These are phyloP conservation scores for Varanus komodoensis DNA, from an alignment of 2,113 vertebrate species.

Conservation along the genomic window DNA sequence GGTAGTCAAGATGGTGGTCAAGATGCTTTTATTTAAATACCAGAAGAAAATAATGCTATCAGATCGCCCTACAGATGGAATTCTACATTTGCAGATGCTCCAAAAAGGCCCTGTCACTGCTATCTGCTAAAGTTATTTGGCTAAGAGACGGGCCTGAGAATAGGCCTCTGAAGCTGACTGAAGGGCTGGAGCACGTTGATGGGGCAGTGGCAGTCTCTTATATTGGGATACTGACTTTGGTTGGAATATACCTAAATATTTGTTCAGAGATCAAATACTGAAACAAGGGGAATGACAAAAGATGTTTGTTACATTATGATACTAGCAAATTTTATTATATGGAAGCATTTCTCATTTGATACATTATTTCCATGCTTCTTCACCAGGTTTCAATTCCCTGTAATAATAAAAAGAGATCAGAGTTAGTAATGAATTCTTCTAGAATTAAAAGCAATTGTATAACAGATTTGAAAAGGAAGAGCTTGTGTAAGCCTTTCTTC, in stretches of 20 bases:
- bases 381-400: constrained; percentile 91
- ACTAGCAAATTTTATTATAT: constrained; percentile 32
- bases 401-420: constrained; percentile 9
- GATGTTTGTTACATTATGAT: constrained; percentile 43
- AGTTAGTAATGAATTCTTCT: constrained; percentile 22
- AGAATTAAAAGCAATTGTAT: neutral
- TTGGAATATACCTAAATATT: neutral
- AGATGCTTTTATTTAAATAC: neutral
- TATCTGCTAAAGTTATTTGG: neutral
- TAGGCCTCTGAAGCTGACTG: neutral
- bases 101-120: neutral
- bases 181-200: neutral
- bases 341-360: constrained; percentile 38
- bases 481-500: neutral
- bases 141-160: neutral
- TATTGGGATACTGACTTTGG: neutral
- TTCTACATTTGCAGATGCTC: neutral
- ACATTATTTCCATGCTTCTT: constrained; percentile 92
- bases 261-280: neutral
- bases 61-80: neutral
- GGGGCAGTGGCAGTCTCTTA: neutral
- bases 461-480: constrained; percentile 14
- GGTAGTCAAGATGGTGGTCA: neutral
- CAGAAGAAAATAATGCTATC: neutral
- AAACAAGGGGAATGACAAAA: neutral